Evolutionary conservation across 2,888 invertebrate species (phyloP).

Genomic region (Sicus ferrugineus): DNA sequence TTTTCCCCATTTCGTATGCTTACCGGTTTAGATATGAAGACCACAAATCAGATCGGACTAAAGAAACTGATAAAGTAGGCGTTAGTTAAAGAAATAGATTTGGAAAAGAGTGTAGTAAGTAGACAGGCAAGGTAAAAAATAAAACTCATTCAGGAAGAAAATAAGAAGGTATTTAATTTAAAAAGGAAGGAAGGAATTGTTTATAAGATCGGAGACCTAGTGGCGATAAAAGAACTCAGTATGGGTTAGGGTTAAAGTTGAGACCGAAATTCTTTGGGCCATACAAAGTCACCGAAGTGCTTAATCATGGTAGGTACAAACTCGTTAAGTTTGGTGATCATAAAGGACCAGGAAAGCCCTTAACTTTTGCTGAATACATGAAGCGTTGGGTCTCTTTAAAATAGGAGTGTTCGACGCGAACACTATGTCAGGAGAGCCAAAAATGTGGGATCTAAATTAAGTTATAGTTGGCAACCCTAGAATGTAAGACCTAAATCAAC

Average conservation of each 20-base stretch:
- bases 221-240: slow-evolving; percentile 42
- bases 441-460: no score
- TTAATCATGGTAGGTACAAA: no score
- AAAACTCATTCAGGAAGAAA: not conserved
- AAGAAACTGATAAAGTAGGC: not conserved
- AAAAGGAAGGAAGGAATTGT: slow-evolving; percentile 8
- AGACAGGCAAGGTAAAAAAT: not conserved
- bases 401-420: no score
- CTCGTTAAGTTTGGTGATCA: no score
- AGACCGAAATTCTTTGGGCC: not conserved
- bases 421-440: no score
- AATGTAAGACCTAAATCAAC: no score
- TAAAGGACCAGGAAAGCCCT: no score
- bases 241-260: slow-evolving; percentile 37
- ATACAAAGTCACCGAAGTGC: not conserved
- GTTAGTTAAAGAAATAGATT: not conserved
- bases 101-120: not conserved
- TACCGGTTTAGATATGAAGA: slow-evolving; percentile 28
- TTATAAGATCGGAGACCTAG: not conserved
- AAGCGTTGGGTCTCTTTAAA: no score
- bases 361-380: no score
- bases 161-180: not conserved
- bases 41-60: not conserved
- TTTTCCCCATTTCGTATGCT: slow-evolving; percentile 26
- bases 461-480: no score